Conservation (phyloP, 2,797 vertebrate species). For the Hoplostethus mediterraneus region DNA sequence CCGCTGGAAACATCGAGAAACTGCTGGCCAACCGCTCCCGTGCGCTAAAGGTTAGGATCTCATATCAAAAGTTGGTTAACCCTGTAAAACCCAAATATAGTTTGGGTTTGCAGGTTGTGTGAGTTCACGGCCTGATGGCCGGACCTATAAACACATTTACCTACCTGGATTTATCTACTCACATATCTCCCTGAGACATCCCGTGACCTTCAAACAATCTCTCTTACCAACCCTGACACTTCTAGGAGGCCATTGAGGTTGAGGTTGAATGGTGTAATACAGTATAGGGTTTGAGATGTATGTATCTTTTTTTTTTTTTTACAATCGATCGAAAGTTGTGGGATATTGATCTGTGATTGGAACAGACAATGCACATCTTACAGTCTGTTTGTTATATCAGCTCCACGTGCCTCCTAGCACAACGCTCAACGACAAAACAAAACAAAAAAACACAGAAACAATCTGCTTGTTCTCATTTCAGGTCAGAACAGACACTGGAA, state of each 20-base stretch:
- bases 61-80: not conserved
- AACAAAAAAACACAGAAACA: constrained; percentile 30
- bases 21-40: constrained; percentile 91
- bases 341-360: not conserved
- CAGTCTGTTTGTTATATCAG: constrained; percentile 11
- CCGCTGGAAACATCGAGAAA: constrained; percentile 92
- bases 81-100: no score
- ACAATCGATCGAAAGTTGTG: not conserved
- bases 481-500: constrained; percentile 52
- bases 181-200: no score
- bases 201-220: not conserved
- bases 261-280: not conserved
- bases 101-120: no score
- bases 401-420: constrained; percentile 15
- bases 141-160: no score
- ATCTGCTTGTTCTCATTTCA: constrained; percentile 62
- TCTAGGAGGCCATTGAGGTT: not conserved
- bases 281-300: not conserved
- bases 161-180: no score
- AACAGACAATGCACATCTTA: constrained; percentile 2
- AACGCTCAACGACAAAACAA: not conserved
- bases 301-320: not conserved
- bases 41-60: constrained; percentile 90
- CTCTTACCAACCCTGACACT: not conserved
- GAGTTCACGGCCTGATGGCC: no score